Evolutionary conservation across 2,797 vertebrate species (phyloP), one percentile per base, ranked within the genome.

Genomic region (Onychomys arenicola): DNA sequence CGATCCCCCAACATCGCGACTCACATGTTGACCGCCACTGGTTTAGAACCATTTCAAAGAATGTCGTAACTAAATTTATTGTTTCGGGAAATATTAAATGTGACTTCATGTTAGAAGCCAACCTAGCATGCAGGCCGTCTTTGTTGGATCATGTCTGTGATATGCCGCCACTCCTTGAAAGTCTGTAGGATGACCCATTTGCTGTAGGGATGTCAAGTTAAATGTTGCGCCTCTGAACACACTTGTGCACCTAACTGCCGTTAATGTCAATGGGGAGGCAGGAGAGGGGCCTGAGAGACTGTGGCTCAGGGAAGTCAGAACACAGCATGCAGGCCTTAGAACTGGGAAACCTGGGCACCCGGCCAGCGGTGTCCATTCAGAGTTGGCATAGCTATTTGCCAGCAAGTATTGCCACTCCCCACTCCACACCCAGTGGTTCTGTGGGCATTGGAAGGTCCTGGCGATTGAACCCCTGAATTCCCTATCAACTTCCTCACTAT

Each of bases 41-140:
- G 17, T 90, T 91, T 29, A 55, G 40, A 96, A 59, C 46, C 61
- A 27, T 76, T 63, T 76, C 77, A 80, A 73, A 89, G 91, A 85
- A 65, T 34, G n/a, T 73, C 75, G 0, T 73, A 78, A 76, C 2
- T 81, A 52, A 46, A 10, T 21, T 65, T 73, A 65, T 91, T 92
- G 46, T 69, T 78, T 71, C 37, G 75, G 59, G 78, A 90, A 93
- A 82, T 78, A 85, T 43, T 71, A 78, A 92, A n/a, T 81, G 77
- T 90, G 57, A 93, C 61, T 85, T 57, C 17, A 49, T 57, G 69
- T 84, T 75, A 69, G 76, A 85, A 78, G 83, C 84, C 75, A 80
- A 21, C 17, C n/a, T 65, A 12, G 7, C 78, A 76, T 14, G 27
- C n/a, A 11, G 52, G 55, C 59, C 83, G 37, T 86, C 82, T 92